phyloP scores from a whole-genome alignment of 2,113 vertebrate genomes.

The Podarcis raffonei region DNA sequence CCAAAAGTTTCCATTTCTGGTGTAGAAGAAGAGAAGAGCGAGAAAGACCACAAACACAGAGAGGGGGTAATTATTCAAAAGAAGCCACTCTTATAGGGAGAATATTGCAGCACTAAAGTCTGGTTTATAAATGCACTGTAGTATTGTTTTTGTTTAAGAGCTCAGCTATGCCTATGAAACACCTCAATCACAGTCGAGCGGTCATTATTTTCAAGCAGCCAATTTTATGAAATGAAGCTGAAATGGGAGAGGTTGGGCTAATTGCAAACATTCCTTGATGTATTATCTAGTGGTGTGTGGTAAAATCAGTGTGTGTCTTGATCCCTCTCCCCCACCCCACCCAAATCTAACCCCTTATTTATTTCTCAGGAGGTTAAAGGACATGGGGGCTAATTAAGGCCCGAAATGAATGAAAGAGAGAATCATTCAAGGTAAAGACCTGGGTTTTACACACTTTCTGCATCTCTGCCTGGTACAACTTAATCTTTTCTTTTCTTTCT shows the following conservation, averaged over 20 bases:
- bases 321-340: constrained; percentile 72
- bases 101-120: constrained; percentile 31
- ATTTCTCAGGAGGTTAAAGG: constrained; percentile 91
- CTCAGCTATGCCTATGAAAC: constrained; percentile 77
- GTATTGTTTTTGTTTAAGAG: constrained; percentile 77
- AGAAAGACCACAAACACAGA: constrained; percentile 42
- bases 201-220: constrained; percentile 86
- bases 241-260: constrained; percentile 90
- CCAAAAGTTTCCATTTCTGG: no score
- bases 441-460: constrained; percentile 57
- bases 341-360: constrained; percentile 88
- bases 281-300: constrained; percentile 92
- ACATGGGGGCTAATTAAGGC: constrained; percentile 88
- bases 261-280: constrained; percentile 93
- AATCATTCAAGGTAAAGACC: constrained; percentile 86
- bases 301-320: constrained; percentile 82
- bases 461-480: constrained; percentile 89
- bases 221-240: constrained; percentile 84
- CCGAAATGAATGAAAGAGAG: constrained; percentile 81
- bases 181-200: constrained; percentile 86
- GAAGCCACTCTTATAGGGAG: constrained; percentile 49
- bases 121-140: constrained; percentile 48
- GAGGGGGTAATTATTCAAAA: constrained; percentile 55
- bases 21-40: background rate
- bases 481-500: constrained; percentile 78